Evolutionary conservation across 92 coral and sea anemone species (phyloP), one percentile per base, ranked within the genome.

Genomic region (Metridium senile): DNA sequence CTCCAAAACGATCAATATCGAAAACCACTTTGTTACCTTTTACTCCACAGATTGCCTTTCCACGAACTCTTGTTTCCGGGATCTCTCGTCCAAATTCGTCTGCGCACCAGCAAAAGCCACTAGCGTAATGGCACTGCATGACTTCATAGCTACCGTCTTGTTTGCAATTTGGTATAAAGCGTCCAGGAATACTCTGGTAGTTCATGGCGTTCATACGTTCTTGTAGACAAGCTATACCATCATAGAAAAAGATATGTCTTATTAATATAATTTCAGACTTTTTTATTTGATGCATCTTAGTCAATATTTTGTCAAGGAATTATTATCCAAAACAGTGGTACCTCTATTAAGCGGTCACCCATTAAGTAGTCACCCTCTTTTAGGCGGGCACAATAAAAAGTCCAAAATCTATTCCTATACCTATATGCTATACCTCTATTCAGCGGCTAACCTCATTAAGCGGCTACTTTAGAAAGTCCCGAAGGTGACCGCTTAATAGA

Each of bases 41-140:
- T 29, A 68, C 31, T 19, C 72, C 76, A 59, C 97, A 91, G 6
- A 78, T 87, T 57, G 83, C 86, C 70, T 80, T 80, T 32, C 91
- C 93, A 1, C 77, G 88, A 9, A 84, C 84, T 74, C 87, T 83
- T n/a, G 97, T 85, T 27, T 84, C 88, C 72, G 85, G 88, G 46
- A 92, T 58, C 80, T 89, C 93, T 47, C 90, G 86, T 2, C 97
- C 97, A 74, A 85, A 81, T 57, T 68, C 81, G 58, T 86, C 88
- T 21, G 89, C 79, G 62, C 97, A 92, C 97, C 97, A 92, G 33
- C 97, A 92, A 46, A 67, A 79, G 9, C 84, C 84, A 34, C 82
- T 89, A 21, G 83, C 74, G 29, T 39, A 51, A 27, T 89, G 82
- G 28, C 97, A 92, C 78, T 92, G 97, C 84, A 72, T 82, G 26